Percentiles rank a stretch among this genome's conserved stretches.
Evolutionary conservation across 2,888 invertebrate genomes (phyloP).

Genomic region (Lepidonotus clava): DNA sequence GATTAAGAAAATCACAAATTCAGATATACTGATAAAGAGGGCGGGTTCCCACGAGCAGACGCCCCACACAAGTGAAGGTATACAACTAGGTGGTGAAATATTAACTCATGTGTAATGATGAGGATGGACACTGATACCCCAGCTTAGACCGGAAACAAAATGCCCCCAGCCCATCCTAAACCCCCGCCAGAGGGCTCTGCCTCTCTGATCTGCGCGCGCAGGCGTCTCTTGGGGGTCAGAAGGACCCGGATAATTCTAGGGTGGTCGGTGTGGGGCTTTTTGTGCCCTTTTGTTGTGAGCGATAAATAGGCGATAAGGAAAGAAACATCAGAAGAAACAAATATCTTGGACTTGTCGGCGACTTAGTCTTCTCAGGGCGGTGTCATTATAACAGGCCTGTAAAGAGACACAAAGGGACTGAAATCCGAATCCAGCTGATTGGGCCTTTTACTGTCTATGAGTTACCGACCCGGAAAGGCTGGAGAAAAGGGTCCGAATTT

Average conservation of each 20-base stretch:
- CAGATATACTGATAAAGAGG: neutral
- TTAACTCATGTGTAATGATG: conserved; percentile 2
- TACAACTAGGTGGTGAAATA: neutral
- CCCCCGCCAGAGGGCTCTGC: conserved; percentile 4
- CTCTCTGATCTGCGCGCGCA: conserved; percentile 2
- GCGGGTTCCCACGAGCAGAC: neutral
- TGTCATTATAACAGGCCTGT: conserved; percentile 14
- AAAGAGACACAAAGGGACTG: neutral
- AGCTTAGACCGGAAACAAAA: neutral
- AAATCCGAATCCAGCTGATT: neutral
- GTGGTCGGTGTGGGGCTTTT: neutral
- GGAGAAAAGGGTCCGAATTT: neutral
- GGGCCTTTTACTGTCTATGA: neutral
- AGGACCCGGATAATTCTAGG: conserved; percentile 7
- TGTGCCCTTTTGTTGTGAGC: conserved; percentile 11
- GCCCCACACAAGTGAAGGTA: neutral
- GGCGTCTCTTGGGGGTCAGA: neutral
- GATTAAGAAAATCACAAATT: conserved; percentile 18
- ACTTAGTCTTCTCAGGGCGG: neutral
- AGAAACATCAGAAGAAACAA: conserved; percentile 22
- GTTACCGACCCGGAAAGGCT: conserved; percentile 9
- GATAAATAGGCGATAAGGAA: conserved; percentile 11
- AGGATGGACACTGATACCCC: neutral
- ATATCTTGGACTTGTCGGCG: neutral
- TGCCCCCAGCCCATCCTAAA: neutral